These are phyloP conservation scores for Caenorhabditis wallacei DNA, from an alignment of 2,888 invertebrate genomes.

Conservation along the genomic window DNA sequence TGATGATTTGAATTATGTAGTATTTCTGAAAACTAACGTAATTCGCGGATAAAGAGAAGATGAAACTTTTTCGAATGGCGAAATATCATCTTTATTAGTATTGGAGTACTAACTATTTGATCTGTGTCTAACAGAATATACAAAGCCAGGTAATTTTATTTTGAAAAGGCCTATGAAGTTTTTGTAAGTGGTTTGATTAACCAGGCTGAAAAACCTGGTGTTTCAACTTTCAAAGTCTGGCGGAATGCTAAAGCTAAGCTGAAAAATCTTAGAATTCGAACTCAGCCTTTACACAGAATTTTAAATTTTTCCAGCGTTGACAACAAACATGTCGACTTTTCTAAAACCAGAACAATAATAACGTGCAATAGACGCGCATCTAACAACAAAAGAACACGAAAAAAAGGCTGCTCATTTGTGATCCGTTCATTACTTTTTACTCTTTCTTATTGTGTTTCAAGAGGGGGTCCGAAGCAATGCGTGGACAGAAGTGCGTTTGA, in stretches of 20 bases:
- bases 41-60: constrained; percentile 34
- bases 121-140: not conserved
- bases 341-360: constrained; percentile 58
- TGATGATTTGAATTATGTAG: constrained; percentile 37
- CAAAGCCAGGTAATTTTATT: constrained; percentile 29
- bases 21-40: constrained; percentile 47
- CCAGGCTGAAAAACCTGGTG: too few relatives aligned
- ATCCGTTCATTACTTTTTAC: constrained; percentile 37
- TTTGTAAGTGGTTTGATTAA: too few relatives aligned
- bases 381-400: constrained; percentile 35
- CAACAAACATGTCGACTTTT: constrained; percentile 43
- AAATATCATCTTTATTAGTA: not conserved
- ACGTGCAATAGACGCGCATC: constrained; percentile 42
- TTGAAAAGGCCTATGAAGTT: not conserved
- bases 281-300: constrained; percentile 39
- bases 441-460: constrained; percentile 31
- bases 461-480: constrained; percentile 12
- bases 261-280: constrained; percentile 15
- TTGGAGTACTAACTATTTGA: not conserved
- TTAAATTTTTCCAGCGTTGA: constrained; percentile 42
- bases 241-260: not conserved
- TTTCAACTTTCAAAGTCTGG: too few relatives aligned
- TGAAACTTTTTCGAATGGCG: constrained; percentile 33
- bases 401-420: constrained; percentile 26
- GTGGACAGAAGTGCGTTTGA: constrained; percentile 24